Conservation (phyloP, 2,797 vertebrate species). For the Amblyraja radiata region DNA sequence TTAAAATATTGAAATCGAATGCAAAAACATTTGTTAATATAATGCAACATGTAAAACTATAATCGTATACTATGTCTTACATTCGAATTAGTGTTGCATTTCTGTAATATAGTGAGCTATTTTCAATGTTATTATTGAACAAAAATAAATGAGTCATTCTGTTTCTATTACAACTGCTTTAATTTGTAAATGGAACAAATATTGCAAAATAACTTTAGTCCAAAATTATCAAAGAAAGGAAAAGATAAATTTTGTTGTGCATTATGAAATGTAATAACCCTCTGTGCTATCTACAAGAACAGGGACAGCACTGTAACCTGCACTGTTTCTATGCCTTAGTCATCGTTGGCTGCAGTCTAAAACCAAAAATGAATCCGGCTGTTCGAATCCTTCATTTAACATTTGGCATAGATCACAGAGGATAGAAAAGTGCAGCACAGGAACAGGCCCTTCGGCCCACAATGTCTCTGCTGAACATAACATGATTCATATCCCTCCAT, state of each 20-base stretch:
- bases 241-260: not conserved
- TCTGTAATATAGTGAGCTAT: not conserved
- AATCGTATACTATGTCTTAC: not conserved
- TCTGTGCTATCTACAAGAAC: not conserved
- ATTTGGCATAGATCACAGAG: too few relatives aligned
- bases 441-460: too few relatives aligned
- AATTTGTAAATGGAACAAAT: not conserved
- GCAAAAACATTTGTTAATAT: not conserved
- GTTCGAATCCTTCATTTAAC: too few relatives aligned
- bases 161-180: not conserved
- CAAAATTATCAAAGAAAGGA: slow-evolving; percentile 9
- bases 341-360: too few relatives aligned
- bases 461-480: too few relatives aligned
- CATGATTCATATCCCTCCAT: too few relatives aligned
- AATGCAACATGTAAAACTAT: not conserved
- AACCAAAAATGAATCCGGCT: too few relatives aligned
- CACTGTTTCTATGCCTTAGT: not conserved
- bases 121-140: not conserved
- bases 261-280: not conserved
- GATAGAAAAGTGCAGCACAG: too few relatives aligned
- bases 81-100: not conserved
- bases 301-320: not conserved
- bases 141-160: not conserved
- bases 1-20: not conserved
- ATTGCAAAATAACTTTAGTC: not conserved